These are phyloP conservation scores for Sesamia nonagrioides DNA, from an alignment of 1,140 invertebrate species.

Conservation along the genomic window DNA sequence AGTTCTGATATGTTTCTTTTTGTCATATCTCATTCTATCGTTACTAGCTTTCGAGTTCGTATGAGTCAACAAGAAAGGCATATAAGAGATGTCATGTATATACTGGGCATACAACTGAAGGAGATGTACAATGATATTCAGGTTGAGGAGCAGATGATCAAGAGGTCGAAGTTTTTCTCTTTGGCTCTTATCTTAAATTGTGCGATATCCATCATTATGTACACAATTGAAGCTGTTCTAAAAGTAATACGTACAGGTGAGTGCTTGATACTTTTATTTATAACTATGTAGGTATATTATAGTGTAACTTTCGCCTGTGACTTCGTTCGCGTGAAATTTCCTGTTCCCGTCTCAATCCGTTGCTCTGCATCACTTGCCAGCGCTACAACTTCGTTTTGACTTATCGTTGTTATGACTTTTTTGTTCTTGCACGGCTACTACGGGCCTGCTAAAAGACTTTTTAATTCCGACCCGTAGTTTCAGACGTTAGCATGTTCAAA, in stretches of 20 bases:
- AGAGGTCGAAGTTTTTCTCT: slow-evolving; percentile 14
- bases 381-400: no score
- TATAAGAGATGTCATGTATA: slow-evolving; percentile 22
- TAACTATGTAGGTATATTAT: not conserved
- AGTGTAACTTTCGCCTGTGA: no score
- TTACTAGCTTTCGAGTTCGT: not conserved
- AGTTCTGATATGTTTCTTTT: not conserved
- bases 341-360: no score
- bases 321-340: no score
- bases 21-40: slow-evolving; percentile 16
- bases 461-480: no score
- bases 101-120: slow-evolving; percentile 11
- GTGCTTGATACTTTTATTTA: not conserved
- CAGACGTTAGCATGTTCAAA: no score
- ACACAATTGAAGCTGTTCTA: not conserved
- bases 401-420: no score
- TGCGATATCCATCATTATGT: not conserved
- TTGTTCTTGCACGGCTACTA: no score
- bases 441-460: no score
- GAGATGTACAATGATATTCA: slow-evolving; percentile 5
- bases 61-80: not conserved
- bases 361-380: no score
- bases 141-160: slow-evolving; percentile 26
- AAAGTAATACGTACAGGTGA: not conserved
- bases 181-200: not conserved